A percentile compares a stretch with the other conserved stretches of the same genome.
phyloP scores from a whole-genome alignment of 2,113 vertebrate species.

The Circaetus gallicus region DNA sequence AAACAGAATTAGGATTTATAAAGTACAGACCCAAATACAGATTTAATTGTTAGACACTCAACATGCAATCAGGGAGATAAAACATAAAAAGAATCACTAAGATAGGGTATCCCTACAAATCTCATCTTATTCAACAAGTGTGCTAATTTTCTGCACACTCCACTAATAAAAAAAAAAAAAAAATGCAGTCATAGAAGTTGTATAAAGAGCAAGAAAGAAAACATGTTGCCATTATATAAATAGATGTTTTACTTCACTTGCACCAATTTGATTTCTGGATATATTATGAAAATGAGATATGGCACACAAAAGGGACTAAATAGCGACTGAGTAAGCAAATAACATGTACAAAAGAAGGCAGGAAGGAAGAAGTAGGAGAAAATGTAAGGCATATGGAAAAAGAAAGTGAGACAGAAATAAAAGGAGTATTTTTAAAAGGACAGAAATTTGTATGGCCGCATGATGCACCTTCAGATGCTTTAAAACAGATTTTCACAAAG shows the following conservation, averaged over 20 bases:
- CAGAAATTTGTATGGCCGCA: background rate
- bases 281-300: background rate
- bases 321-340: background rate
- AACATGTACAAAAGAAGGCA: background rate
- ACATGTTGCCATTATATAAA: background rate
- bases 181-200: background rate
- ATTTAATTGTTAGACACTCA: background rate
- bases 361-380: background rate
- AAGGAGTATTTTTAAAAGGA: background rate
- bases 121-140: background rate
- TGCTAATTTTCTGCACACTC: background rate
- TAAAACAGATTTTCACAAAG: background rate
- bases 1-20: background rate
- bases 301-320: background rate
- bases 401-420: background rate
- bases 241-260: background rate
- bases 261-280: background rate
- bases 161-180: background rate
- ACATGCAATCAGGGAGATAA: background rate
- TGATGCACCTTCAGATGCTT: background rate
- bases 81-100: background rate
- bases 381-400: background rate
- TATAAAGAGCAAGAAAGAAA: background rate
- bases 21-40: background rate
- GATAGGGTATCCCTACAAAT: background rate